phyloP scores from a whole-genome alignment of 2,113 vertebrate species.

The Nerophis ophidion region DNA sequence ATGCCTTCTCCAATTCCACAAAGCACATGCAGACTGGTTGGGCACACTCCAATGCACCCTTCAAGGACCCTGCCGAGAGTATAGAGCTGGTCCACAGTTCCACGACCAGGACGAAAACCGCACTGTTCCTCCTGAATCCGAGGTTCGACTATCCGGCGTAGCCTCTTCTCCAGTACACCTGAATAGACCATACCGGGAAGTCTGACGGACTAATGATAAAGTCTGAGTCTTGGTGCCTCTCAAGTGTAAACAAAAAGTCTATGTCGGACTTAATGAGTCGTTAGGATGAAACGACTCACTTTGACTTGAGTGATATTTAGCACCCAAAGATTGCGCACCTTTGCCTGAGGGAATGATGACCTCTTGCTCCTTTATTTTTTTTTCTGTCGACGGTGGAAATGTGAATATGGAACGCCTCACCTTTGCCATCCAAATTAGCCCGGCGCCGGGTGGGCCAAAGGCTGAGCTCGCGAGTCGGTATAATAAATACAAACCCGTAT shows the following conservation, averaged over 20 bases:
- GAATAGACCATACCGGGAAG: too few species aligned
- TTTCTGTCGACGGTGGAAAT: conserved; percentile 45
- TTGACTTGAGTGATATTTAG: conserved; percentile 41
- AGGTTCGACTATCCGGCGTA: too few species aligned
- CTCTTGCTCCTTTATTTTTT: conserved; percentile 60
- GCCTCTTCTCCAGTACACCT: too few species aligned
- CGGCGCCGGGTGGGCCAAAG: conserved; percentile 26
- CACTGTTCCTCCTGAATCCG: too few species aligned
- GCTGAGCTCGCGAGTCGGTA: conserved; percentile 45
- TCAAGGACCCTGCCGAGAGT: too few species aligned
- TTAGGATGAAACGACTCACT: conserved; percentile 18
- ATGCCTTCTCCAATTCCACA: too few species aligned
- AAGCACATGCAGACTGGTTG: too few species aligned
- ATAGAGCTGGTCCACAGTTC: too few species aligned
- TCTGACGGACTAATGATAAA: too few species aligned
- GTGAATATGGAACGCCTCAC: conserved; percentile 66
- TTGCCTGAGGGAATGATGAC: conserved; percentile 38
- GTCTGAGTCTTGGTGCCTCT: conserved; percentile 7
- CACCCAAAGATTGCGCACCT: conserved; percentile 42
- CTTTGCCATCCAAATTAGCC: conserved; percentile 42
- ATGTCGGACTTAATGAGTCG: conserved; percentile 6
- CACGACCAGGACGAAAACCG: too few species aligned
- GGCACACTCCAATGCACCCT: too few species aligned
- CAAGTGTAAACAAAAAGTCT: conserved; percentile 25
- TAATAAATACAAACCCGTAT: conserved; percentile 40